These are phyloP conservation scores for Drosophila auraria DNA, from an alignment of 1,140 invertebrate genomes.

Conservation along the genomic window DNA sequence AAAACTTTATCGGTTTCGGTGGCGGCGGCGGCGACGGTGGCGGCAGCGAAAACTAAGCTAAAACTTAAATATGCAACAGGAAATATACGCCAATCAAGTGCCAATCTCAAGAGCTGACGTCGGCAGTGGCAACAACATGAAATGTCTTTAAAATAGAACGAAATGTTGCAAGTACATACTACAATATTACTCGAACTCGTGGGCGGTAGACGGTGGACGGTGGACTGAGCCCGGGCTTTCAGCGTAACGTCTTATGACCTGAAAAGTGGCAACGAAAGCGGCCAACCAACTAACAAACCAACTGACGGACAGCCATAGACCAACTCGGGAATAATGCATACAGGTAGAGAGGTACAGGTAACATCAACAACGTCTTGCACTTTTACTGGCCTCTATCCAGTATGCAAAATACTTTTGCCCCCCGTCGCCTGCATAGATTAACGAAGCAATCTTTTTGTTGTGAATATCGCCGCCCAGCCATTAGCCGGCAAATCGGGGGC, in stretches of 20 bases:
- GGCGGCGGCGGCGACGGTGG: neutral
- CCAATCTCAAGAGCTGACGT: constrained; percentile 76
- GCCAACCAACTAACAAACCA: constrained; percentile 61
- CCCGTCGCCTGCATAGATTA: constrained; percentile 71
- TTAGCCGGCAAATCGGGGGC: constrained; percentile 6
- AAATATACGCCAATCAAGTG: constrained; percentile 84
- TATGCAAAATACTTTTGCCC: constrained; percentile 70
- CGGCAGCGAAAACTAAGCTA: constrained; percentile 43
- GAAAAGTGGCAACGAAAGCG: constrained; percentile 68
- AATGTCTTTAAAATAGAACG: constrained; percentile 83
- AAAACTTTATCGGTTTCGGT: constrained; percentile 50
- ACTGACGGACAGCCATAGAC: constrained; percentile 54
- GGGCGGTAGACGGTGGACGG: neutral
- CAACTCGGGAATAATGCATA: constrained; percentile 14
- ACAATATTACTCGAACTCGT: constrained; percentile 5
- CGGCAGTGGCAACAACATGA: constrained; percentile 64
- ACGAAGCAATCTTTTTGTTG: constrained; percentile 60
- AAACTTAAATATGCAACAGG: constrained; percentile 83
- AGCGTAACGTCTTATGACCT: constrained; percentile 78
- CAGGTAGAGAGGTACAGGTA: neutral
- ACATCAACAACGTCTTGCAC: constrained; percentile 46
- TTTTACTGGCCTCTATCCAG: constrained; percentile 34
- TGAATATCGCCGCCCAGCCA: constrained; percentile 11
- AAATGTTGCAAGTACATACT: constrained; percentile 52
- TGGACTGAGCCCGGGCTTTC: constrained; percentile 32